Evolutionary conservation across 2,888 invertebrate species (phyloP), one percentile per base, ranked within the genome.

Genomic region (Ephialtes manifestator): DNA sequence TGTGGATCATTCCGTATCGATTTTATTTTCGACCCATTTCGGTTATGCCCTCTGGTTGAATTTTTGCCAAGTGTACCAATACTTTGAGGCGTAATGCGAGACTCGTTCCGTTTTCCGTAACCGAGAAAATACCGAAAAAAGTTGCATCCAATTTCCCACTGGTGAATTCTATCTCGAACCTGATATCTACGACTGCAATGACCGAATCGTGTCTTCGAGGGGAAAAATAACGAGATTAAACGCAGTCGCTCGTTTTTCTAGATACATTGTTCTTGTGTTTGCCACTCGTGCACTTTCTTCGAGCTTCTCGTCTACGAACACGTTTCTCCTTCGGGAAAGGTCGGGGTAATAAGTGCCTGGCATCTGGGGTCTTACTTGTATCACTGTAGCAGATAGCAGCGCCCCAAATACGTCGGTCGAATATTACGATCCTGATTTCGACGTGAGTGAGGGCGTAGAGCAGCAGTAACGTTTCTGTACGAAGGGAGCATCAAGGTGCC

Each of bases 391-490:
- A 31, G 48, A 70, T 70, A 51, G 24, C 51, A 13, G 39, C 35
- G 39, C 20, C 28, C 51, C n/a, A 53, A 31, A 48, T 35, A 76
- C 63, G 48, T 65, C 65, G 51, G 51, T 65, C 76, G 51, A 76
- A 76, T 76, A 76, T 63, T 35, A 75, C 51, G 63, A 53, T 65
- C 76, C 65, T 43, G 76, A 76, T 76, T 76, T 65, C 31, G 53
- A 35, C 43, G 20, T 39, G 65, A 65, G 46, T 20, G 20, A 46
- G 18, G 31, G 48, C 63, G 20, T 11, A 10, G 20, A 28, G 20
- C 15, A 28, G 20, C 15, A 51, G 46, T 15, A 60, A 71, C 11
- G 11, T 8, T 55, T 4, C 55, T 8, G 3, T 24, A 53, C 53
- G 75, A 28, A 28, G 15, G 31, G 28, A 53, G 18, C 13, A 11